These are phyloP conservation scores for Zaprionus gabonicus DNA, from an alignment of 1,140 invertebrate species.

Conservation along the genomic window DNA sequence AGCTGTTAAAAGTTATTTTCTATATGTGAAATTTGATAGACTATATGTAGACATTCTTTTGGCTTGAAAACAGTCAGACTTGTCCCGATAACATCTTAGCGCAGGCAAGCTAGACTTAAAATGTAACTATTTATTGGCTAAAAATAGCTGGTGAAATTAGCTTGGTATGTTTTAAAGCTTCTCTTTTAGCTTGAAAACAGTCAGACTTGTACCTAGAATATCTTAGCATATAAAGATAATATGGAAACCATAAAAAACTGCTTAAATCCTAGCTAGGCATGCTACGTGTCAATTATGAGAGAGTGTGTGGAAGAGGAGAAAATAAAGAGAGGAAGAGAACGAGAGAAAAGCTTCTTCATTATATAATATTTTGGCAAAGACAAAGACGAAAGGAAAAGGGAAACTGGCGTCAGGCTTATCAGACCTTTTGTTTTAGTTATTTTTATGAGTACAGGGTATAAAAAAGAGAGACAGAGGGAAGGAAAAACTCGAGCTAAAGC, in stretches of 20 bases:
- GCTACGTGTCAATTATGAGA: background rate
- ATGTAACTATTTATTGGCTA: too few relatives aligned
- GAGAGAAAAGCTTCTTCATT: background rate
- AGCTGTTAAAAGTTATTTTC: too few relatives aligned
- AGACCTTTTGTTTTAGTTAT: conserved; percentile 10
- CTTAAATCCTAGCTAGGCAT: background rate
- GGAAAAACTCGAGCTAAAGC: conserved; percentile 10
- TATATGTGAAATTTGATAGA: too few relatives aligned
- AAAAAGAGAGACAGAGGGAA: background rate
- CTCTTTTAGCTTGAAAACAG: background rate
- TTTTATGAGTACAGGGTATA: conserved; percentile 20
- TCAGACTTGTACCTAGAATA: background rate
- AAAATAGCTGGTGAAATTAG: too few relatives aligned
- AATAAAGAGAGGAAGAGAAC: background rate
- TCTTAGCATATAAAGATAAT: conserved; percentile 1
- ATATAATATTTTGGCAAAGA: background rate
- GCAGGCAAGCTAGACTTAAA: too few relatives aligned
- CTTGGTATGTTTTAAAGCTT: background rate
- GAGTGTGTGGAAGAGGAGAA: background rate
- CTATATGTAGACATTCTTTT: too few relatives aligned
- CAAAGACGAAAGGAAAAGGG: background rate
- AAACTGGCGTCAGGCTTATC: conserved; percentile 4
- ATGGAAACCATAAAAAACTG: conserved; percentile 3
- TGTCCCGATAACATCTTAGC: too few relatives aligned
- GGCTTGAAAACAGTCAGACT: too few relatives aligned